phyloP scores from a whole-genome alignment of 2,113 vertebrate genomes.

The Eclectus roratus region DNA sequence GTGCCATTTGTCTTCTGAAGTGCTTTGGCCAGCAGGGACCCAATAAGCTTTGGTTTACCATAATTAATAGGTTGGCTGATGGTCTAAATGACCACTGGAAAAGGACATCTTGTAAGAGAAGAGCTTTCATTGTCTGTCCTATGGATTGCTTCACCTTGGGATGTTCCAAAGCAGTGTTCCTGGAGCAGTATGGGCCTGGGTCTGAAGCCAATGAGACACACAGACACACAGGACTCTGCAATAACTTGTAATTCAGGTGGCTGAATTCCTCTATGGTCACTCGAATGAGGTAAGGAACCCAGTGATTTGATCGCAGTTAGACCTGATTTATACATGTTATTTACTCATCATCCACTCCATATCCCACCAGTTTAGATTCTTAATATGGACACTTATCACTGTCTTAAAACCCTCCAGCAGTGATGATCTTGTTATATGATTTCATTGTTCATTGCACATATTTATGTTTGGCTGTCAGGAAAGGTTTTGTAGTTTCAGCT shows the following conservation, averaged over 20 bases:
- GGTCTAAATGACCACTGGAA: conserved; percentile 32
- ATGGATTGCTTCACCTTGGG: background rate
- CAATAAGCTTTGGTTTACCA: background rate
- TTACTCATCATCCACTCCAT: background rate
- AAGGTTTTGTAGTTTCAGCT: conserved; percentile 8
- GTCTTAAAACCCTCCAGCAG: background rate
- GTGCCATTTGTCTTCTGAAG: conserved; percentile 23
- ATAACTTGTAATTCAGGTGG: background rate
- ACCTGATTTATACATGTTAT: background rate
- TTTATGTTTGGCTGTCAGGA: conserved; percentile 3
- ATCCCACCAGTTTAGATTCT: background rate
- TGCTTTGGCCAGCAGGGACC: conserved; percentile 17
- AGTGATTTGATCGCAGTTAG: background rate
- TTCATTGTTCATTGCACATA: conserved; percentile 21
- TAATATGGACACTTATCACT: background rate
- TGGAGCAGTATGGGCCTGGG: background rate
- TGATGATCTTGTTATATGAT: background rate
- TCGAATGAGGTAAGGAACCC: background rate
- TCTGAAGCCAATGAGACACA: background rate
- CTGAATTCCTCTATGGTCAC: background rate
- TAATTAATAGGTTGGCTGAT: conserved; percentile 17
- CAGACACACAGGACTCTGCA: background rate
- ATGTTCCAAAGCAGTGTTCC: background rate
- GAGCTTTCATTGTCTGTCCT: background rate
- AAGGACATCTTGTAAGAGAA: background rate